phyloP scores from a whole-genome alignment of 2,888 invertebrate genomes.

The Drosophila eohydei region DNA sequence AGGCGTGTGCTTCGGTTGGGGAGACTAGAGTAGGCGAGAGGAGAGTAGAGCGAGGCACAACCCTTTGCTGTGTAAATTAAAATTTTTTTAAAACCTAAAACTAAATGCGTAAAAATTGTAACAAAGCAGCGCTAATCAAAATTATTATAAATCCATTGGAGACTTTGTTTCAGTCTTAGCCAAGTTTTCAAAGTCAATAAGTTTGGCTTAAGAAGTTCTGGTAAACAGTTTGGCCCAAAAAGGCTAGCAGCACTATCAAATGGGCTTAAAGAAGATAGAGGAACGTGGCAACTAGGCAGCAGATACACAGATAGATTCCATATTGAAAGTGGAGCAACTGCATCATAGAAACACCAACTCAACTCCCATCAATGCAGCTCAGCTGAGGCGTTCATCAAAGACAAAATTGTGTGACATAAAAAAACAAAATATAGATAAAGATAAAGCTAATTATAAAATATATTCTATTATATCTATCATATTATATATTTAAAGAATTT shows the following conservation, averaged over 20 bases:
- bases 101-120: neutral
- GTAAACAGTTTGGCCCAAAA: neutral
- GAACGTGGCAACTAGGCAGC: too few species aligned
- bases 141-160: too few species aligned
- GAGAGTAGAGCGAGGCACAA: neutral
- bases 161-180: neutral
- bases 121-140: too few species aligned
- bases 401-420: too few species aligned
- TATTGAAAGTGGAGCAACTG: neutral
- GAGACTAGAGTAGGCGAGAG: neutral
- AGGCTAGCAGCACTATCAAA: too few species aligned
- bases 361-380: too few species aligned
- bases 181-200: neutral
- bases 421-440: too few species aligned
- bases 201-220: neutral
- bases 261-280: too few species aligned
- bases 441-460: too few species aligned
- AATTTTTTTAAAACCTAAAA: neutral
- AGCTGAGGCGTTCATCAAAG: too few species aligned
- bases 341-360: neutral
- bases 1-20: constrained; percentile 63
- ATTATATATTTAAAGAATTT: too few species aligned
- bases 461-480: too few species aligned
- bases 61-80: neutral
- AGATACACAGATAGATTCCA: neutral